Base-by-base conservation (phyloP, 2,113 vertebrate genomes). In the Anolis sagrei region DNA sequence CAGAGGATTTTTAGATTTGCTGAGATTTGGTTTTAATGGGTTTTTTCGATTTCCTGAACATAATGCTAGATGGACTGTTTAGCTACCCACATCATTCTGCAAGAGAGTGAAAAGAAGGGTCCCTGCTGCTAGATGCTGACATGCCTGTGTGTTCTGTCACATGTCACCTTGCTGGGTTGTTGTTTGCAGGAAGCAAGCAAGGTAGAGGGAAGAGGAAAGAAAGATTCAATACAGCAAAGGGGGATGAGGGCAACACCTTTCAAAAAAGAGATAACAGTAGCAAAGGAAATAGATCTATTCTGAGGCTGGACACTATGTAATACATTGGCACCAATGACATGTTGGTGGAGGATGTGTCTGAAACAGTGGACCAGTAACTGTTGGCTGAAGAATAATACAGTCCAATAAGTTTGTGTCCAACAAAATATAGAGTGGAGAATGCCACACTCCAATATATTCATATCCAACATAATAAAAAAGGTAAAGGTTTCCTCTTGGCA, bases 181-280 rank as follows among this genome's bases (percentile, higher is more conserved):
- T 91, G 81, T 88, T 81, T 84, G 89, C 89, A 87, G 80, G 32
- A 79, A 91, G 85, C 91, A 93, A 84, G 51, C 34, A 18, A 18
- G 54, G 54, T 18, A 58, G 14, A 4, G 54, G 54, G 48, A 23
- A 16, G 44, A 78, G 84, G 64, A 93, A 93, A 90, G 87, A 70
- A 93, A 85, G 69, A 94, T 87, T 90, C 87, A 93, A 79, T 92
- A 36, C 18, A 89, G 11, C 39, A 61, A 6, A 25, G 94, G 14
- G 14, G 25, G 6, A 25, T 2, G 2, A 34, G 29, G 14, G 23
- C 13, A 94, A 92, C 7, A 86, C 87, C 49, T 92, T 85, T 88
- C 95, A 94, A 95, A 88, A 88, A 51, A 88, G 89, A 88, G 88
- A 86, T 93, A 90, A 86, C 44, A 88, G 90, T 61, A 61, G 44